phyloP scores from a whole-genome alignment of 35 echinoderm and acorn worm genomes.

The Nesometra sesokonis region DNA sequence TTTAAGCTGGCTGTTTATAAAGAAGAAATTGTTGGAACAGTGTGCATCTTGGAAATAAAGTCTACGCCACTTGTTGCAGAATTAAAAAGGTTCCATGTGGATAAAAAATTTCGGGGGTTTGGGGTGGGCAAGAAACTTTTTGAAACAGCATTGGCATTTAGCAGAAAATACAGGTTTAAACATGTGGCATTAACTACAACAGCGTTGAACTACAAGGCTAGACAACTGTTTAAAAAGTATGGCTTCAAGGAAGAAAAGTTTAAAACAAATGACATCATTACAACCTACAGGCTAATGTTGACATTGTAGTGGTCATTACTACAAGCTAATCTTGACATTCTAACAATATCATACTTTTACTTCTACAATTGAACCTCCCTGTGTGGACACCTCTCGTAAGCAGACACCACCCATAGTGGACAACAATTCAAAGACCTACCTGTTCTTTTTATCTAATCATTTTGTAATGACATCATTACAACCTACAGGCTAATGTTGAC shows the following conservation, averaged over 20 bases:
- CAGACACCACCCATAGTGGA: no score
- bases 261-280: background rate
- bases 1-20: background rate
- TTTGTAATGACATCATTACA: no score
- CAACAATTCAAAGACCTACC: no score
- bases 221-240: background rate
- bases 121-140: background rate
- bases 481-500: no score
- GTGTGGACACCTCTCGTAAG: no score
- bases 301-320: no score
- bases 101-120: background rate
- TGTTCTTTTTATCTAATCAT: no score
- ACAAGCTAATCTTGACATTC: no score
- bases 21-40: background rate
- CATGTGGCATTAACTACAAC: background rate
- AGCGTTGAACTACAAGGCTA: background rate
- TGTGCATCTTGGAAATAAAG: background rate
- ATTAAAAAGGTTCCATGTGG: background rate
- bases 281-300: no score
- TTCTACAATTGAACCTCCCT: no score
- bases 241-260: background rate
- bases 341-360: no score
- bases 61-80: background rate
- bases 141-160: background rate
- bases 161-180: background rate